Conservation (phyloP, 2,113 vertebrate genomes). For the Burhinus oedicnemus region DNA sequence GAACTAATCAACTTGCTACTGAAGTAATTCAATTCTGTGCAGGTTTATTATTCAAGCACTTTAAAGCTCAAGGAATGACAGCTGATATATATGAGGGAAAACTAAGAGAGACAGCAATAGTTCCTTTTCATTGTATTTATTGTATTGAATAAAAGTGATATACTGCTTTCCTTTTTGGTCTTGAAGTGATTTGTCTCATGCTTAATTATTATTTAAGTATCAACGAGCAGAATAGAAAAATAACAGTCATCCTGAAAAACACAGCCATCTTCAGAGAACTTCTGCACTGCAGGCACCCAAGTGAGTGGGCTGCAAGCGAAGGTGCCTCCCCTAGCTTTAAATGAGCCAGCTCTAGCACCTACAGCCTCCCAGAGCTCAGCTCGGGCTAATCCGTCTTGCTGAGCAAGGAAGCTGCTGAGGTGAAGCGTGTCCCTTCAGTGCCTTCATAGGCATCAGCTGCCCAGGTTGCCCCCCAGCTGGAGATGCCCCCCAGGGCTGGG, state of each 20-base stretch:
- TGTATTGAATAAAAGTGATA: conserved; percentile 51
- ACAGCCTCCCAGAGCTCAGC: neutral
- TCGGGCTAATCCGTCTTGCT: neutral
- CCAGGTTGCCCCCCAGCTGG: neutral
- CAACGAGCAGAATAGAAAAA: neutral
- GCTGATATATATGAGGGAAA: conserved; percentile 56
- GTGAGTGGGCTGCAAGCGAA: neutral
- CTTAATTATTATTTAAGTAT: conserved; percentile 40
- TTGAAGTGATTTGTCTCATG: conserved; percentile 30
- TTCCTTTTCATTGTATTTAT: conserved; percentile 63
- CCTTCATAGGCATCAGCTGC: neutral
- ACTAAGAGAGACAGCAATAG: conserved; percentile 49
- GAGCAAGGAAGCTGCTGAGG: neutral
- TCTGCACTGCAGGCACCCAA: neutral
- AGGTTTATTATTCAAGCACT: conserved; percentile 63
- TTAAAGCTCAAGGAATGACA: conserved; percentile 55
- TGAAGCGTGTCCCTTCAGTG: neutral
- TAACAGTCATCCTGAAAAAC: neutral
- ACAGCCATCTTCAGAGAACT: neutral
- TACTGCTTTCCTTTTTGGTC: conserved; percentile 29
- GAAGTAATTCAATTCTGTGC: conserved; percentile 56
- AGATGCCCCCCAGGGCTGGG: neutral
- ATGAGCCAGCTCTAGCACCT: neutral
- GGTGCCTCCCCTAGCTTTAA: neutral
- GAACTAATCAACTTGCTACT: conserved; percentile 60